Evolutionary conservation across 92 coral and sea anemone genomes (phyloP).

Genomic region (Phenganax stokvisi): DNA sequence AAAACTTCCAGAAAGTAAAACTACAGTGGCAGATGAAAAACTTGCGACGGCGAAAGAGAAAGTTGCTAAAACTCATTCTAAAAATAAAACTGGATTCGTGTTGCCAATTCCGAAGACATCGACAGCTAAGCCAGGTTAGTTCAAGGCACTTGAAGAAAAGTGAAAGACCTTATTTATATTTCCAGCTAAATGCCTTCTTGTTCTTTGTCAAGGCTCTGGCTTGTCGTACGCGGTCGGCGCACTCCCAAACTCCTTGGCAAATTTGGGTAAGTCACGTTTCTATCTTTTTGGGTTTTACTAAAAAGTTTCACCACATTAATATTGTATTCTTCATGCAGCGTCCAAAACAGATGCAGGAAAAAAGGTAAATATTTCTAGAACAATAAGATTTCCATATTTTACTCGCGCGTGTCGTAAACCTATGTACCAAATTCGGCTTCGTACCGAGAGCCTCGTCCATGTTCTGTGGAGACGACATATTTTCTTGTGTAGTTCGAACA

Average conservation of each 20-base stretch:
- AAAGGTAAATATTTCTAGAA: neutral
- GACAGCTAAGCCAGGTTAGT: slow-evolving; percentile 26
- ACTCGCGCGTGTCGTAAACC: no score
- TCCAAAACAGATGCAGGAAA: slow-evolving; percentile 18
- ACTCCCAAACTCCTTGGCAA: slow-evolving; percentile 87
- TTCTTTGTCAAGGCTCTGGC: slow-evolving; percentile 53
- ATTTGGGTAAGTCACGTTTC: slow-evolving; percentile 62
- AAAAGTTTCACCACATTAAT: slow-evolving; percentile 9
- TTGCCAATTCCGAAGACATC: slow-evolving; percentile 4
- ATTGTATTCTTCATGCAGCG: neutral
- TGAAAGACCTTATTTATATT: neutral
- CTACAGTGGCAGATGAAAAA: neutral
- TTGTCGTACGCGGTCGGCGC: slow-evolving; percentile 87
- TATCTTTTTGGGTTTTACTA: slow-evolving; percentile 20
- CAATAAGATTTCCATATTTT: no score
- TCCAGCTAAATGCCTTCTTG: neutral
- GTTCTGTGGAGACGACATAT: no score
- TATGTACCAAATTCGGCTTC: no score
- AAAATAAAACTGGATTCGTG: slow-evolving; percentile 21
- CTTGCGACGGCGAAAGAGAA: neutral
- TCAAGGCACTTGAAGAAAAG: neutral
- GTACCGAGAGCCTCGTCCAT: no score
- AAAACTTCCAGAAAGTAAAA: neutral
- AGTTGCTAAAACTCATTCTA: neutral
- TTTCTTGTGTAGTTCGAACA: no score